These are phyloP conservation scores for Spodoptera litura DNA, from an alignment of 1,140 invertebrate species.

Conservation along the genomic window DNA sequence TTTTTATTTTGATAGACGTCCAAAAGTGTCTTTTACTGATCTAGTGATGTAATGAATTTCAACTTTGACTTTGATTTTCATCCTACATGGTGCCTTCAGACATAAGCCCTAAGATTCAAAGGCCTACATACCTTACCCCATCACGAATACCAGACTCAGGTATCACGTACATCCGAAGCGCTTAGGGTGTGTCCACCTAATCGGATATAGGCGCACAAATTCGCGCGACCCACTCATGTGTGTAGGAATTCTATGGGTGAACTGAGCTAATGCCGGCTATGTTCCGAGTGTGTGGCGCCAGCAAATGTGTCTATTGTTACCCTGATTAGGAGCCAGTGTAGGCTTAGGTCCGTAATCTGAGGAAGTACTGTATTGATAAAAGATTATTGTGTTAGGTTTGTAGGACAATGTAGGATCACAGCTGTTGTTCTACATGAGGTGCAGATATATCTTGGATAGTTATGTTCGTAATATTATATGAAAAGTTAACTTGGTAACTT, in stretches of 20 bases:
- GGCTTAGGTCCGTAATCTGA: background rate
- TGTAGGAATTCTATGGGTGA: slow-evolving; percentile 36
- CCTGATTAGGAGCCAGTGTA: background rate
- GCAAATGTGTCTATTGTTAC: background rate
- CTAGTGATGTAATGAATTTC: too few relatives aligned
- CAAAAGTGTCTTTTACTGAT: too few relatives aligned
- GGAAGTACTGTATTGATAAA: background rate
- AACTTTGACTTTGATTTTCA: too few relatives aligned
- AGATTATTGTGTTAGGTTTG: too few relatives aligned
- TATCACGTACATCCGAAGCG: background rate
- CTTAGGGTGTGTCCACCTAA: slow-evolving; percentile 15
- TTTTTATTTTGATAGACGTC: too few relatives aligned
- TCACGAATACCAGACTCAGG: slow-evolving; percentile 5
- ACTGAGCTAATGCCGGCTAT: slow-evolving; percentile 1
- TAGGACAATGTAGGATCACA: too few relatives aligned
- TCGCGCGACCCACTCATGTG: slow-evolving; percentile 3
- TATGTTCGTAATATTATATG: too few relatives aligned
- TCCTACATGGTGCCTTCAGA: background rate
- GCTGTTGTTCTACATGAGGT: too few relatives aligned
- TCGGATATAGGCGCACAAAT: slow-evolving; percentile 30
- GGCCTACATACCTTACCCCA: background rate
- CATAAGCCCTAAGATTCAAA: background rate
- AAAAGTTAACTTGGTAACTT: too few relatives aligned
- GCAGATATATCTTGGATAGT: too few relatives aligned
- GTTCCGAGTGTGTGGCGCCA: background rate